These are phyloP conservation scores for Lasiurus cinereus DNA, from an alignment of 2,113 vertebrate genomes.

Conservation along the genomic window DNA sequence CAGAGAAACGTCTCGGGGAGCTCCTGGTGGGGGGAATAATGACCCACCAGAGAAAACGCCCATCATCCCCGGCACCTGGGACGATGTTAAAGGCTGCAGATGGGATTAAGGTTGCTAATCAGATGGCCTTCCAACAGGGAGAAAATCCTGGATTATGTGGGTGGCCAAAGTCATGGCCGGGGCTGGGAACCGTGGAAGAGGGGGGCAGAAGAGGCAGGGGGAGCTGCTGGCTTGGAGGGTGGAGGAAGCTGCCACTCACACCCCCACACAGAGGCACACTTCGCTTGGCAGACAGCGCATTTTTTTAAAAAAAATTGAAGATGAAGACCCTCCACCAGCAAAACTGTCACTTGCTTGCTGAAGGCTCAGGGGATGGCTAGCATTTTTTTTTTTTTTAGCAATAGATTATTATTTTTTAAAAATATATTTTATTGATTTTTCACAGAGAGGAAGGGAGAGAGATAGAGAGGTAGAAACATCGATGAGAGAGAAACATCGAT, in stretches of 20 bases:
- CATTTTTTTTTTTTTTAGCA: background rate
- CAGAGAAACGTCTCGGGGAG: background rate
- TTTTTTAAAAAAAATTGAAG: background rate
- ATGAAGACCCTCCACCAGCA: background rate
- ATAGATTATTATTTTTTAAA: too few species aligned
- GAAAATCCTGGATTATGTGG: background rate
- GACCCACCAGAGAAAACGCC: background rate
- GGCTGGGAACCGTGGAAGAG: background rate
- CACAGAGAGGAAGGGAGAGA: too few species aligned
- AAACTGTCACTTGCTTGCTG: background rate
- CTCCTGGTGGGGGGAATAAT: too few species aligned
- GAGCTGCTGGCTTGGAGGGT: background rate
- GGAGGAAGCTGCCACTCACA: background rate
- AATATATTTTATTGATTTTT: too few species aligned
- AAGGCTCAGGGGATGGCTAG: background rate
- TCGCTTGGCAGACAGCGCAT: background rate
- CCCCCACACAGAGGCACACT: too few species aligned
- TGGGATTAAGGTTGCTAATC: background rate
- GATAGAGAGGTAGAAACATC: too few species aligned
- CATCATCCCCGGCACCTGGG: background rate
- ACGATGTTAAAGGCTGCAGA: background rate
- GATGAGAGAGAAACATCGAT: too few species aligned
- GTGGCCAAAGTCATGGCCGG: background rate
- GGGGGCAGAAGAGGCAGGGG: background rate
- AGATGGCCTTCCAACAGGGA: background rate